A percentile compares a stretch with the other conserved stretches of the same genome.
These are phyloP conservation scores for Lycocerus yunnanus DNA, from an alignment of 2,888 invertebrate genomes.

Conservation along the genomic window DNA sequence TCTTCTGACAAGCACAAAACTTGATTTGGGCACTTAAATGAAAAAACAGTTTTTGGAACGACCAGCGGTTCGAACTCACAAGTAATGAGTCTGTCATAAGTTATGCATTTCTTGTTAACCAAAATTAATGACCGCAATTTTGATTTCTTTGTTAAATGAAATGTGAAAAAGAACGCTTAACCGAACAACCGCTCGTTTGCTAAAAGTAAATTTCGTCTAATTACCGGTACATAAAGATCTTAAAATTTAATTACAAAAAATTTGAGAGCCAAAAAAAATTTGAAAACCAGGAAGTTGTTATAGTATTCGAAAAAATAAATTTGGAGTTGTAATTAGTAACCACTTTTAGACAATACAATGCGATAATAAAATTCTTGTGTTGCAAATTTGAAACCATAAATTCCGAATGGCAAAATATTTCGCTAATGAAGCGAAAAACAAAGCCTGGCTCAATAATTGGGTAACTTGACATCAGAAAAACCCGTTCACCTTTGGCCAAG, in stretches of 20 bases:
- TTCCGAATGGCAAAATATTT: constrained; percentile 16
- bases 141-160: neutral
- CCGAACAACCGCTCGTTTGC: neutral
- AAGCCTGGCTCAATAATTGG: constrained; percentile 15
- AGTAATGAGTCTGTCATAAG: neutral
- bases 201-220: neutral
- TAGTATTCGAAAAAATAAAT: neutral
- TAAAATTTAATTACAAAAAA: neutral
- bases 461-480: constrained; percentile 1
- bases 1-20: no score
- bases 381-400: constrained; percentile 16
- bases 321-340: neutral
- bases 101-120: neutral
- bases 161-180: neutral
- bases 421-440: constrained; percentile 21
- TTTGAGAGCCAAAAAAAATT: neutral
- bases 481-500: neutral
- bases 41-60: neutral
- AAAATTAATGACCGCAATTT: neutral
- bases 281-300: neutral
- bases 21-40: neutral
- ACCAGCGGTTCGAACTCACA: neutral
- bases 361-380: constrained; percentile 5
- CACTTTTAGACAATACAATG: constrained; percentile 10
- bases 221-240: neutral